Evolutionary conservation across 92 coral and sea anemone species (phyloP).

Genomic region (Ricordea florida): DNA sequence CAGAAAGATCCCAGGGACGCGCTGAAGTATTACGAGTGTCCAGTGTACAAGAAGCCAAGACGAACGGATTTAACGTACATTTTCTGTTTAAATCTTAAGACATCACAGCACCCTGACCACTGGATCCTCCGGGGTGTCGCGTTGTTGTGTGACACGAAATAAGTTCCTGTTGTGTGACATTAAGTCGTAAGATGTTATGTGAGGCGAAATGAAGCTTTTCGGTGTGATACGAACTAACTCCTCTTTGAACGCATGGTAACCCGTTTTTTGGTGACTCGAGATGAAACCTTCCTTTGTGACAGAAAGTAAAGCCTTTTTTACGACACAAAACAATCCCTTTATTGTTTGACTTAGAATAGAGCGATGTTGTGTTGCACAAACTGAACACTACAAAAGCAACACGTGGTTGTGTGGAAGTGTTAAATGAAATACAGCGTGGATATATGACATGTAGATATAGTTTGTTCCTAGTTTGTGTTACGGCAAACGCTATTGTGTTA

Average conservation of each 20-base stretch:
- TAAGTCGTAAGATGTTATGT: not conserved
- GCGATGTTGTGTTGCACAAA: not conserved
- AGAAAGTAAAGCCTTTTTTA: too few relatives aligned
- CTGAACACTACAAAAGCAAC: not conserved
- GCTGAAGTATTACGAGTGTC: slow-evolving; percentile 83
- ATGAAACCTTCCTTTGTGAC: too few relatives aligned
- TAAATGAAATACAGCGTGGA: too few relatives aligned
- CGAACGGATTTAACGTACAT: slow-evolving; percentile 95
- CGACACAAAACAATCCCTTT: too few relatives aligned
- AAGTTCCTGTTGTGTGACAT: not conserved
- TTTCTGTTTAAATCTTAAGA: slow-evolving; percentile 93
- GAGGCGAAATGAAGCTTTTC: too few relatives aligned
- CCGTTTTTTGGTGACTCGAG: too few relatives aligned
- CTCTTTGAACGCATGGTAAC: too few relatives aligned
- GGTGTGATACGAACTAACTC: too few relatives aligned
- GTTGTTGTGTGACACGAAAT: slow-evolving; percentile 96
- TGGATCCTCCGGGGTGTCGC: slow-evolving; percentile 99
- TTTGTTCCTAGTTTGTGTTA: too few relatives aligned
- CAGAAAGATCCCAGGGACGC: slow-evolving; percentile 39
- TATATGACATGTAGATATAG: too few relatives aligned
- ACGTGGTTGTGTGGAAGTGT: too few relatives aligned
- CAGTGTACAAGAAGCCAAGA: slow-evolving; percentile 97
- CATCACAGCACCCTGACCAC: slow-evolving; percentile 87
- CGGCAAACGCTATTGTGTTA: too few relatives aligned
- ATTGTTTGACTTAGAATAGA: not conserved